Percentiles rank a stretch among this genome's conserved stretches.
These are phyloP conservation scores for Myxocyprinus asiaticus DNA, from an alignment of 2,113 vertebrate species.

Conservation along the genomic window DNA sequence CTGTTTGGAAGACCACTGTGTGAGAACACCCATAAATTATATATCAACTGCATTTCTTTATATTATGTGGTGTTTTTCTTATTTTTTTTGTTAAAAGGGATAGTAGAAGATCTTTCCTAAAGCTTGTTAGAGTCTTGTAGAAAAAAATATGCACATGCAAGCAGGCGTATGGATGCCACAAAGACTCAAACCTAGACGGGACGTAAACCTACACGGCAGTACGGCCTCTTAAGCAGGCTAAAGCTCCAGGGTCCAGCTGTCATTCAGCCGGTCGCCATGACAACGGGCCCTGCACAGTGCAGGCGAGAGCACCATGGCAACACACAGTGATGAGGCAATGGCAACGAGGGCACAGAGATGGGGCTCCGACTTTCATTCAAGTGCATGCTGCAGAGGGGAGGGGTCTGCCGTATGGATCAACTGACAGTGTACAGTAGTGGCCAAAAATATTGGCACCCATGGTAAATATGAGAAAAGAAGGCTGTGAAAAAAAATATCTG, in stretches of 20 bases:
- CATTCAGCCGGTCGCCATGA: constrained; percentile 71
- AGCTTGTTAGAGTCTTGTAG: background rate
- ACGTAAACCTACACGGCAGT: background rate
- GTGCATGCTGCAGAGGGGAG: constrained; percentile 21
- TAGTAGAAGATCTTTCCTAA: background rate
- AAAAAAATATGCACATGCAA: constrained; percentile 15
- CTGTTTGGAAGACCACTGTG: background rate
- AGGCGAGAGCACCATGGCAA: constrained; percentile 73
- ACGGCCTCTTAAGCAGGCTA: constrained; percentile 60
- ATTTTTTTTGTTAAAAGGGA: too few relatives aligned
- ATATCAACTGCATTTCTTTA: background rate
- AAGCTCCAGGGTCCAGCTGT: constrained; percentile 67
- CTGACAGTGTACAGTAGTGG: background rate
- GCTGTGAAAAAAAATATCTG: too few relatives aligned
- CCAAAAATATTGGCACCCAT: too few relatives aligned
- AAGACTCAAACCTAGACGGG: constrained; percentile 6
- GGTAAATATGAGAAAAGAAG: too few relatives aligned
- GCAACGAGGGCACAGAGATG: constrained; percentile 37
- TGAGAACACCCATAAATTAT: background rate
- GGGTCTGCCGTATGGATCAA: constrained; percentile 4
- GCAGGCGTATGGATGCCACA: constrained; percentile 29
- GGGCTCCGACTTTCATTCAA: constrained; percentile 8
- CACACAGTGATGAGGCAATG: constrained; percentile 68
- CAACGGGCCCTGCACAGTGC: constrained; percentile 70
- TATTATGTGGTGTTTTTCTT: too few relatives aligned